phyloP scores from a whole-genome alignment of 2,113 vertebrate genomes.

The Sorex fumeus region DNA sequence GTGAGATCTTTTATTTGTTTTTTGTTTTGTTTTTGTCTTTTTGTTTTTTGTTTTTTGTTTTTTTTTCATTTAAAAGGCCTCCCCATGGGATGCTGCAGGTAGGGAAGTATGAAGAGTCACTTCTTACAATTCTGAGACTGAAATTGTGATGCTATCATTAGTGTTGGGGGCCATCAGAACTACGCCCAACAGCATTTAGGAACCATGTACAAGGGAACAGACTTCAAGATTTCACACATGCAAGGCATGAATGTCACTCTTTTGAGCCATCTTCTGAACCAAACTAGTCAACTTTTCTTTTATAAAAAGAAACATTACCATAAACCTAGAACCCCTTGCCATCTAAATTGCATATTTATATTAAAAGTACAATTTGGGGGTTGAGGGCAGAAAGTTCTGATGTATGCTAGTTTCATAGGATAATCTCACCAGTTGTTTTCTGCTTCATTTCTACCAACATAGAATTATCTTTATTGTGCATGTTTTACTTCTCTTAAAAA shows the following conservation, averaged over 20 bases:
- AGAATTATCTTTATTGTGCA: conserved; percentile 1
- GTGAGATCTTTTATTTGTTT: not conserved
- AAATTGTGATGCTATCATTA: too few relatives aligned
- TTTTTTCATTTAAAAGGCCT: not conserved
- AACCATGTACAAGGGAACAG: too few relatives aligned
- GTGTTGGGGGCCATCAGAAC: too few relatives aligned
- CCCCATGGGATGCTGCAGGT: too few relatives aligned
- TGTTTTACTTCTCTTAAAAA: not conserved
- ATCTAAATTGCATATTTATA: not conserved
- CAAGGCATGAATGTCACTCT: not conserved
- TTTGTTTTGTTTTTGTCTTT: not conserved
- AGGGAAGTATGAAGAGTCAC: too few relatives aligned
- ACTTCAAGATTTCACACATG: too few relatives aligned
- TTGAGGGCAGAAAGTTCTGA: not conserved
- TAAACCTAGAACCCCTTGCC: not conserved
- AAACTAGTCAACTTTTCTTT: not conserved
- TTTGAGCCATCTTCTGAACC: too few relatives aligned
- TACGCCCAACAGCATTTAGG: too few relatives aligned
- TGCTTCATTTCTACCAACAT: not conserved
- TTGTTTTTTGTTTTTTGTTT: not conserved
- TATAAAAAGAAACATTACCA: not conserved
- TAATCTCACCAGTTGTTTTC: not conserved
- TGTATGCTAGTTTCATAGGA: not conserved
- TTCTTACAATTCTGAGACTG: too few relatives aligned
- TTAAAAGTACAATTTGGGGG: not conserved